Conservation (phyloP, 2,888 invertebrate species). For the Entomobrya proxima region DNA sequence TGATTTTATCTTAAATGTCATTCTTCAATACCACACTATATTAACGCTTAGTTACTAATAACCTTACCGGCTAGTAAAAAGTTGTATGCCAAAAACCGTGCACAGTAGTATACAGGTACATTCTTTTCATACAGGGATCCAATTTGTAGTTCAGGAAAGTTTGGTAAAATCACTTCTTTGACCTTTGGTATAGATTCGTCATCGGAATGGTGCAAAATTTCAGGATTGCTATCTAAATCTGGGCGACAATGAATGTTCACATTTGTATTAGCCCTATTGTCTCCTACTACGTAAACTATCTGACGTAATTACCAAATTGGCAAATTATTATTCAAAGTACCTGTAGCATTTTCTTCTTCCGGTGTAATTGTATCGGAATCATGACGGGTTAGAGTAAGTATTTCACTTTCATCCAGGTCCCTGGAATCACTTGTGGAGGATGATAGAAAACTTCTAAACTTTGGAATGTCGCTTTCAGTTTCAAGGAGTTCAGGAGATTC, state of each 20-base stretch:
- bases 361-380: constrained; percentile 68
- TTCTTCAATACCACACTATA: no score
- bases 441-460: constrained; percentile 69
- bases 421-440: constrained; percentile 69
- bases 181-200: constrained; percentile 69
- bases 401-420: constrained; percentile 68
- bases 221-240: constrained; percentile 75
- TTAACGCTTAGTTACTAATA: constrained; percentile 39
- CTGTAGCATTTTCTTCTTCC: constrained; percentile 45
- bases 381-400: constrained; percentile 59
- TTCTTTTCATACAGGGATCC: constrained; percentile 83
- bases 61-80: constrained; percentile 83
- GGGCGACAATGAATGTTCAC: neutral
- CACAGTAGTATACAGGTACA: constrained; percentile 84
- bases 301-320: no score
- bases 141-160: constrained; percentile 81
- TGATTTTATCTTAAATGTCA: neutral
- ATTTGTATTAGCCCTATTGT: neutral
- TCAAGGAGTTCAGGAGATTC: constrained; percentile 71
- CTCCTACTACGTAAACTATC: no score
- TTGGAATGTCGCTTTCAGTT: constrained; percentile 71
- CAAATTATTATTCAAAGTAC: neutral
- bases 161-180: constrained; percentile 72
- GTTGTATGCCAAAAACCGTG: constrained; percentile 84
- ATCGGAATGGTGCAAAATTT: constrained; percentile 76